Evolutionary conservation across 2,797 vertebrate species (phyloP).

Genomic region (Pipistrellus kuhlii): DNA sequence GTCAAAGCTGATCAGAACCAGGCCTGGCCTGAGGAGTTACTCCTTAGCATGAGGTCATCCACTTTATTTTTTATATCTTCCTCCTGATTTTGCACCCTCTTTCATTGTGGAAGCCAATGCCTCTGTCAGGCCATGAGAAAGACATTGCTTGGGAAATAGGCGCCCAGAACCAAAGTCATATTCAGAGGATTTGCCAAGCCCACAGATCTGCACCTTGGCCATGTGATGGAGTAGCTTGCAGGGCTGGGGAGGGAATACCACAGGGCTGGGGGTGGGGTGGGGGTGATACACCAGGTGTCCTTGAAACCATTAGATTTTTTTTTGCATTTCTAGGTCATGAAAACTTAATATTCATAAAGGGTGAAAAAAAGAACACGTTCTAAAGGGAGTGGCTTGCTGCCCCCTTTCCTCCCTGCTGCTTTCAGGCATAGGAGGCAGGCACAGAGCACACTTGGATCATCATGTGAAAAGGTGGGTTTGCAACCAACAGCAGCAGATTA

Average conservation of each 20-base stretch:
- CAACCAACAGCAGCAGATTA: background rate
- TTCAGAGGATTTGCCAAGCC: background rate
- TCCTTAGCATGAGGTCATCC: background rate
- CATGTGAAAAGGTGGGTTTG: background rate
- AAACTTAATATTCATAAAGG: background rate
- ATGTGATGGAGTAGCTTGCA: background rate
- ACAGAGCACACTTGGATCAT: background rate
- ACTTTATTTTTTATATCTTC: background rate
- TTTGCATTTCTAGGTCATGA: background rate
- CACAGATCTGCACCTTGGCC: background rate
- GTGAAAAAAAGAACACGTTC: background rate
- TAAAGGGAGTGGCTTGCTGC: background rate
- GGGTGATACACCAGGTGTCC: rapidly evolving
- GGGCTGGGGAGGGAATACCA: no score
- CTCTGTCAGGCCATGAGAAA: background rate
- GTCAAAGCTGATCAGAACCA: background rate
- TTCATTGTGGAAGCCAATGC: background rate
- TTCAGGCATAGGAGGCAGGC: background rate
- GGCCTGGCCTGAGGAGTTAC: background rate
- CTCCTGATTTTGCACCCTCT: background rate
- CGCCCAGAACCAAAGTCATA: background rate
- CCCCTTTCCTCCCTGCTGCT: background rate
- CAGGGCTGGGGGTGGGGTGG: no score
- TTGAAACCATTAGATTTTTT: background rate
- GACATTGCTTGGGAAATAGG: background rate